Evolutionary conservation across 2,797 vertebrate species (phyloP).

Genomic region (Trematomus bernacchii): DNA sequence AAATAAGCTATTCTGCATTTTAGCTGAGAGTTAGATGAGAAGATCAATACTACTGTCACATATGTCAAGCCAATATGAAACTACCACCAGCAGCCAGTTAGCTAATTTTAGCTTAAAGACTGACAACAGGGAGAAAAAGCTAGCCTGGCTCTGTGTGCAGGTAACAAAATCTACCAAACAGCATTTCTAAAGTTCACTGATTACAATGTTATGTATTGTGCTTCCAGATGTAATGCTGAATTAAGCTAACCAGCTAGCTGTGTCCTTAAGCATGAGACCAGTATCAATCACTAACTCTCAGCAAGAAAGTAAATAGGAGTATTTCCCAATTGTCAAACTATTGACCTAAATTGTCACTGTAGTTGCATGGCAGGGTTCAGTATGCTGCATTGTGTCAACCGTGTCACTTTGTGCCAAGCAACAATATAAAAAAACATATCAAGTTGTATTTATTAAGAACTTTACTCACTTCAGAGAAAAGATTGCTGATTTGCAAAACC

Average conservation of each 20-base stretch:
- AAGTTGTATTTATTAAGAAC: conserved; percentile 36
- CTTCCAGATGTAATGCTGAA: conserved; percentile 7
- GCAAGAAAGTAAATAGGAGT: conserved; percentile 7
- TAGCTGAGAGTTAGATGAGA: not conserved
- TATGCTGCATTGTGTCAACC: conserved; percentile 31
- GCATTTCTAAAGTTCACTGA: conserved; percentile 6
- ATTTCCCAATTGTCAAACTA: conserved; percentile 21
- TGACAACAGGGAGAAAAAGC: not conserved
- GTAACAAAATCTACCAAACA: not conserved
- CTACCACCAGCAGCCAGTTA: conserved; percentile 10
- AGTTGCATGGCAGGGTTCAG: conserved; percentile 27
- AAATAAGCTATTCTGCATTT: conserved; percentile 19
- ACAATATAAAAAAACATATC: conserved; percentile 40
- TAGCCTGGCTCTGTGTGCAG: not conserved
- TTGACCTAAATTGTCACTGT: conserved; percentile 40
- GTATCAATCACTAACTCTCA: conserved; percentile 1
- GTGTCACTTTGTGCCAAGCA: conserved; percentile 33
- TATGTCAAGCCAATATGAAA: not conserved
- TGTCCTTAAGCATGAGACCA: conserved; percentile 8
- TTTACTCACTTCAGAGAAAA: conserved; percentile 48
- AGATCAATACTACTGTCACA: not conserved
- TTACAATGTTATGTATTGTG: not conserved
- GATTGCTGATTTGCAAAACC: conserved; percentile 27
- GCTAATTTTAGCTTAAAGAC: conserved; percentile 3
- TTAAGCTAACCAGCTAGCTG: conserved; percentile 1